These are phyloP conservation scores for Oryzias curvinotus DNA, from an alignment of 2,113 vertebrate species.

Conservation along the genomic window DNA sequence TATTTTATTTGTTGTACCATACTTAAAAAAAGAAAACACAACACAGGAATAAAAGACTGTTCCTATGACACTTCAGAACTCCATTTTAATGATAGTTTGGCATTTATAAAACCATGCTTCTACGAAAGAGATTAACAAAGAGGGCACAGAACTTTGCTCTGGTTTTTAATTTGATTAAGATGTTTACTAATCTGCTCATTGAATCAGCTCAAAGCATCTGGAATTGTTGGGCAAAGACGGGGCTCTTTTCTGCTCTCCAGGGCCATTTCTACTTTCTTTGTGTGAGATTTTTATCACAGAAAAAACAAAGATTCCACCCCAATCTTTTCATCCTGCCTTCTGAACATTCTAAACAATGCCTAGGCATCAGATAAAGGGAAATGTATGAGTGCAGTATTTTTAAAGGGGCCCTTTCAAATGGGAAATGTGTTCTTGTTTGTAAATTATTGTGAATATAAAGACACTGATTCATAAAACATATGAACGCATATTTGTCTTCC, in stretches of 20 bases:
- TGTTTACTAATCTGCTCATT: constrained; percentile 77
- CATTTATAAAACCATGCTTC: constrained; percentile 61
- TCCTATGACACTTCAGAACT: constrained; percentile 7
- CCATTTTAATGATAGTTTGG: constrained; percentile 31
- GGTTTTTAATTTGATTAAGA: constrained; percentile 75
- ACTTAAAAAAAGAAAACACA: constrained; percentile 5
- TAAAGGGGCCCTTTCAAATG: not conserved
- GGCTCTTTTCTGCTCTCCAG: constrained; percentile 74
- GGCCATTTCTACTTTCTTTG: constrained; percentile 67
- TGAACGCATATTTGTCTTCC: not conserved
- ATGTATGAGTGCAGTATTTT: constrained; percentile 1
- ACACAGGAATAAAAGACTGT: constrained; percentile 37
- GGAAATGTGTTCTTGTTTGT: constrained; percentile 6
- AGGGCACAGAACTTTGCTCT: constrained; percentile 64
- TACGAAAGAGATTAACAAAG: constrained; percentile 51
- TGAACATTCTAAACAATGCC: constrained; percentile 24
- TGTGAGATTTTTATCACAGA: constrained; percentile 63
- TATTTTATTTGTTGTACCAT: too few species aligned
- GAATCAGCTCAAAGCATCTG: constrained; percentile 70
- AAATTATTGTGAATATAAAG: constrained; percentile 11
- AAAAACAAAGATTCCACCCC: not conserved
- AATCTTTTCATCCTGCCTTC: constrained; percentile 29
- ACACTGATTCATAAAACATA: constrained; percentile 2
- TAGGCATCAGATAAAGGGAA: not conserved
- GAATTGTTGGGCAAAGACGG: constrained; percentile 71